Evolutionary conservation across 2,888 invertebrate species (phyloP), one percentile per base, ranked within the genome.

Genomic region (Onchidella celtica): DNA sequence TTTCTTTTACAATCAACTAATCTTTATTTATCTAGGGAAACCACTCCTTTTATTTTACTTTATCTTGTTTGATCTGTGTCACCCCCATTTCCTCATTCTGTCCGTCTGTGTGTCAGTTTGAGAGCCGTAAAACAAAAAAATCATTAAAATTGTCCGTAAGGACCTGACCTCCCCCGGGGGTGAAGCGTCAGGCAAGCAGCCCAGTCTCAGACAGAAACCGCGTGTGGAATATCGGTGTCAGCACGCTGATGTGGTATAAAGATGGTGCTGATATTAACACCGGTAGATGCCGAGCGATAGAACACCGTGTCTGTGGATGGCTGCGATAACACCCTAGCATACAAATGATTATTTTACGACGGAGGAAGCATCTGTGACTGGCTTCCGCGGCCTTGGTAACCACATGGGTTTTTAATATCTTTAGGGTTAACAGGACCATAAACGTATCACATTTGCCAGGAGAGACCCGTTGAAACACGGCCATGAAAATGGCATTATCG

Each of bases 301-400:
- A 70, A 55, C 17, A 14, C 70, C 32, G 0, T 29, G 70, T 32
- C 70, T n/a, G 47, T 55, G 55, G 70, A 47, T 55, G 70, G 55
- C 36, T 4, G 70, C 70, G 29, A 70, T 55, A 70, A 36, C 47
- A 55, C 3, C 70, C 29, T 32, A 21, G 55, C 55, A 6, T 55
- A 70, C 55, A 70, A 70, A 70, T 70, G 70, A 70, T 70, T 70
- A 70, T 55, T 70, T 70, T 47, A 70, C 55, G 55, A 55, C 32
- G 32, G 21, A 55, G 70, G 27, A 32, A 24, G 55, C 70, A 70
- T 70, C 55, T 70, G 70, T 6, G 32, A 21, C 32, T 55, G 70
- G 70, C 55, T 70, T 70, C 55, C 1, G 17, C 21, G 32, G 3
- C 9, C 70, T 70, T 47, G 17, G 70, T 24, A 55, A 55, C 2